phyloP scores from a whole-genome alignment of 2,888 invertebrate species.

The Cybosia mesomella region DNA sequence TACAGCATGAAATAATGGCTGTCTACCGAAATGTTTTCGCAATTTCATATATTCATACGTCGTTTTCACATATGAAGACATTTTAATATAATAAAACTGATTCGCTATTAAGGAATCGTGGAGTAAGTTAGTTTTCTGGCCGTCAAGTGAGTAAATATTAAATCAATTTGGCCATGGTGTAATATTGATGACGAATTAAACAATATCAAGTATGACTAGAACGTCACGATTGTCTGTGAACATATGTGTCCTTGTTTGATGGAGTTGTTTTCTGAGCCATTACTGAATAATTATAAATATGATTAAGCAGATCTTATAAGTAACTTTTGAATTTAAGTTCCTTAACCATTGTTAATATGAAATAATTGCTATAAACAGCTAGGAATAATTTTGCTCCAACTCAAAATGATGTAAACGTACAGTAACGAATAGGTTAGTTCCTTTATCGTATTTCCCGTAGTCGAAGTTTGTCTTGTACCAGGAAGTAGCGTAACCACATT shows the following conservation, averaged over 20 bases:
- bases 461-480: slow-evolving; percentile 55
- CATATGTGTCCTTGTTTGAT: slow-evolving; percentile 77
- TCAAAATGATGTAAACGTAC: slow-evolving; percentile 4
- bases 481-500: slow-evolving; percentile 78
- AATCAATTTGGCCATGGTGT: slow-evolving; percentile 72
- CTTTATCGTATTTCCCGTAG: slow-evolving; percentile 52
- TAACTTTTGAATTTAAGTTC: not conserved
- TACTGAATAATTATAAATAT: slow-evolving; percentile 27
- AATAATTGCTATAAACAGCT: not conserved
- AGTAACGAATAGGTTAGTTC: slow-evolving; percentile 25
- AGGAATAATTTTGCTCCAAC: not conserved
- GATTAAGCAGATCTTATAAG: slow-evolving; percentile 7
- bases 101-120: slow-evolving; percentile 31
- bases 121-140: slow-evolving; percentile 22
- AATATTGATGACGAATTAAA: slow-evolving; percentile 62
- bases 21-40: slow-evolving; percentile 82
- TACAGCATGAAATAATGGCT: slow-evolving; percentile 78
- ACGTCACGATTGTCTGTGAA: slow-evolving; percentile 62
- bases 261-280: slow-evolving; percentile 39
- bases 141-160: slow-evolving; percentile 57
- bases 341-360: not conserved
- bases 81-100: slow-evolving; percentile 28
- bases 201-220: slow-evolving; percentile 58
- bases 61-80: slow-evolving; percentile 66
- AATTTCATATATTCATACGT: slow-evolving; percentile 81